Conservation (phyloP, 2,113 vertebrate genomes). For the Daubentonia madagascariensis region DNA sequence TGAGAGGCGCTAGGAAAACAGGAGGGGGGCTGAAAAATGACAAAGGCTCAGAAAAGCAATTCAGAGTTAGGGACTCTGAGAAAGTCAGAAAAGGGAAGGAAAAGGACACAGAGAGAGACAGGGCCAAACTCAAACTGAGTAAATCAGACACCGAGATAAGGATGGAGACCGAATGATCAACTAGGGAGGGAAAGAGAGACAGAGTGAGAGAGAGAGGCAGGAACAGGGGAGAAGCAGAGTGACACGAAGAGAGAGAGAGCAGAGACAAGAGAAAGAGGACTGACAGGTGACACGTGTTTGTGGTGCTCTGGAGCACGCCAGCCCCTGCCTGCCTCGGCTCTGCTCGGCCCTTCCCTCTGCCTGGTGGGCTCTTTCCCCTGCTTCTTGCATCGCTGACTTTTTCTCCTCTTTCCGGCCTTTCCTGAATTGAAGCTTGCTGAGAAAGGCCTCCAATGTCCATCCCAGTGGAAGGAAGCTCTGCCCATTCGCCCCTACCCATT, state of each 20-base stretch:
- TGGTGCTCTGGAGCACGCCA: conserved; percentile 29
- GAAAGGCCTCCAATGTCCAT: background rate
- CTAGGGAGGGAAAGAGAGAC: background rate
- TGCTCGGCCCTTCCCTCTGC: background rate
- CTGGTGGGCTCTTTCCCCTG: background rate
- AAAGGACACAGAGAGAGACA: background rate
- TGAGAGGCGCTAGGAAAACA: background rate
- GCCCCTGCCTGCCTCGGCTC: background rate
- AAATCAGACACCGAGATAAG: background rate
- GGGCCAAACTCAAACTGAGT: background rate
- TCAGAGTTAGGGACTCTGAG: conserved; percentile 7
- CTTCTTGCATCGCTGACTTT: background rate
- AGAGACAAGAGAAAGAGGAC: background rate
- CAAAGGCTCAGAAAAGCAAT: background rate
- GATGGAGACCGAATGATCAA: background rate
- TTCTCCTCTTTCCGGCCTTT: background rate
- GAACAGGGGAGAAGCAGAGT: too few species aligned
- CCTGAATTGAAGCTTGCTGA: background rate
- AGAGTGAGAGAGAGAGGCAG: background rate
- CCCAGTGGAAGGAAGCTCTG: background rate
- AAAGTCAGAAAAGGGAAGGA: background rate
- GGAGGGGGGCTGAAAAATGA: fast-evolving
- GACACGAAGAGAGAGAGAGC: background rate
- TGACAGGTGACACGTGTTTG: background rate
- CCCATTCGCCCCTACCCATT: background rate